phyloP scores from a whole-genome alignment of 2,888 invertebrate genomes.

The Trissolcus japonicus region DNA sequence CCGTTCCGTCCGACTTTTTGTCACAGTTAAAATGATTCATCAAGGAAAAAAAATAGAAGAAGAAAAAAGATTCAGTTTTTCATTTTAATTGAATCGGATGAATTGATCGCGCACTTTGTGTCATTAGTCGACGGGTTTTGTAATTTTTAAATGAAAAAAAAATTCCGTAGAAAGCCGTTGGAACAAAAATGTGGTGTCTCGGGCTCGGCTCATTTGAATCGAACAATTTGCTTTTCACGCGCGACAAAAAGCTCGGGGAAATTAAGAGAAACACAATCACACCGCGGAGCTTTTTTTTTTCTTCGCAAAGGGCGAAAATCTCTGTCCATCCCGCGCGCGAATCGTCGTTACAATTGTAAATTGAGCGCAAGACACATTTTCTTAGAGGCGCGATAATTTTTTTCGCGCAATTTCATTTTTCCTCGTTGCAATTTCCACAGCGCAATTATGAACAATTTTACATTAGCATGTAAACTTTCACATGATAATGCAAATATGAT shows the following conservation, averaged over 20 bases:
- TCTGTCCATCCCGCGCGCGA: neutral
- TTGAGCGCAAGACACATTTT: conserved; percentile 3
- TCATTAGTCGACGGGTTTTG: conserved; percentile 3
- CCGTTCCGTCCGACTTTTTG: neutral
- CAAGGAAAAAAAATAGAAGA: conserved; percentile 1
- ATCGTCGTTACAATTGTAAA: conserved; percentile 15
- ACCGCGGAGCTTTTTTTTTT: neutral
- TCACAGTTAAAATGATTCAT: conserved; percentile 26
- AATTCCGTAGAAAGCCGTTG: neutral
- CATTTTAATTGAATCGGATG: conserved; percentile 11
- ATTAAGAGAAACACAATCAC: conserved; percentile 15
- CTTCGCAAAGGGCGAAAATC: neutral
- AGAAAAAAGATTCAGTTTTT: conserved; percentile 8
- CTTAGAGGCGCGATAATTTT: neutral
- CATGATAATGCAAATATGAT: conserved; percentile 45
- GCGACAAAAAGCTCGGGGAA: conserved; percentile 6
- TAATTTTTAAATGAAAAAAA: no score
- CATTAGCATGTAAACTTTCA: conserved; percentile 43
- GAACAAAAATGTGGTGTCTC: neutral
- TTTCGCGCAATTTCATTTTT: neutral
- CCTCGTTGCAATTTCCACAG: conserved; percentile 16
- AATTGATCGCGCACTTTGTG: neutral
- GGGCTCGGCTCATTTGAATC: conserved; percentile 1
- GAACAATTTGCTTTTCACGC: conserved; percentile 10
- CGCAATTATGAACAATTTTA: conserved; percentile 26